These are phyloP conservation scores for Panurus biarmicus DNA, from an alignment of 2,113 vertebrate genomes.

Conservation along the genomic window DNA sequence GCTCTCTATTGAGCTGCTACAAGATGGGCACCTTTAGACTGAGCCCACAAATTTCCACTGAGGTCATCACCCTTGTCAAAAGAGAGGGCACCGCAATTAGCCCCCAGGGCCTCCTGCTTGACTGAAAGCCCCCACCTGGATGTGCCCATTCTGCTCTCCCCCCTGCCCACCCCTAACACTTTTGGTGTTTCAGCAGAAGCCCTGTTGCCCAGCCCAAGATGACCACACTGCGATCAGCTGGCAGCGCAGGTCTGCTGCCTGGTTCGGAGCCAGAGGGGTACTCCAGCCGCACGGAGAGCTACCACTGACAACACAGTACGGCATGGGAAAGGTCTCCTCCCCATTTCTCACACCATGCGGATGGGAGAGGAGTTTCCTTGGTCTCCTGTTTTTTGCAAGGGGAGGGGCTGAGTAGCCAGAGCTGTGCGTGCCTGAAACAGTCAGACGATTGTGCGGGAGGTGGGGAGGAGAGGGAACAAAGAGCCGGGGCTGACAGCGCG, in stretches of 20 bases:
- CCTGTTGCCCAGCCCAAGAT: background rate
- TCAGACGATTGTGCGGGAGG: constrained; percentile 1
- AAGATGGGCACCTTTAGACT: background rate
- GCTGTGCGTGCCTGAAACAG: background rate
- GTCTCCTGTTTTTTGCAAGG: constrained; percentile 47
- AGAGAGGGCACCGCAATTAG: background rate
- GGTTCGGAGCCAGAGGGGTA: background rate
- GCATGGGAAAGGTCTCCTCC: constrained; percentile 14
- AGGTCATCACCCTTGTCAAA: background rate
- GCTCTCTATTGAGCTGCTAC: background rate
- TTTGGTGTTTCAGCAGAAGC: background rate
- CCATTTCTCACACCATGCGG: background rate
- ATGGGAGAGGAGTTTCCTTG: constrained; percentile 18
- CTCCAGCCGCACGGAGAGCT: background rate
- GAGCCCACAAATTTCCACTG: background rate
- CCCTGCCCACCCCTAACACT: background rate
- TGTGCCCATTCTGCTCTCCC: background rate
- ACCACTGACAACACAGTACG: background rate
- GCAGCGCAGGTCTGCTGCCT: background rate
- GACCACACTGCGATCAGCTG: background rate
- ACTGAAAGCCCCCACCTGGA: background rate
- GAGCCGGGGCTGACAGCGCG: background rate
- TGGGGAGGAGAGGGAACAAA: constrained; percentile 45
- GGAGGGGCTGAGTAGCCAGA: constrained; percentile 27
- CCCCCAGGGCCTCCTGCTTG: fast-evolving